Evolutionary conservation across 2,888 invertebrate genomes (phyloP).

Genomic region (Campoplex capitator): DNA sequence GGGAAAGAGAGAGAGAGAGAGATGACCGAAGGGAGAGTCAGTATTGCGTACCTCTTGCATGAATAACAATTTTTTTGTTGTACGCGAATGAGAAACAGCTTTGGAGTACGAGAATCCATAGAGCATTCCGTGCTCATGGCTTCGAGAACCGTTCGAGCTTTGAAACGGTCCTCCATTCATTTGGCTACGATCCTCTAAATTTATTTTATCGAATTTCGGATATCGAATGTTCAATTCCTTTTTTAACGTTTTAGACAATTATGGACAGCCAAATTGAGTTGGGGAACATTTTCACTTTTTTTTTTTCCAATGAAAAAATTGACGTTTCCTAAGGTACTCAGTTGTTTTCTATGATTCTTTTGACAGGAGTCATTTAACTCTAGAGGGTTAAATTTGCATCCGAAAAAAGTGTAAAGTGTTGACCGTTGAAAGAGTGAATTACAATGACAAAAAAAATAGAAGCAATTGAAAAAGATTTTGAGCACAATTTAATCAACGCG

Average conservation of each 20-base stretch:
- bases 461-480: slow-evolving; percentile 26
- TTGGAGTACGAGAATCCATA: not conserved
- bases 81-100: slow-evolving; percentile 10
- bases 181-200: not conserved
- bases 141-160: not conserved
- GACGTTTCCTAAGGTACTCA: no score
- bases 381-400: no score
- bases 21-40: slow-evolving; percentile 33
- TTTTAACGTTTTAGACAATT: not conserved
- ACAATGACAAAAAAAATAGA: not conserved
- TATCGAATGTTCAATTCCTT: not conserved
- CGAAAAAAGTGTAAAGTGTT: not conserved
- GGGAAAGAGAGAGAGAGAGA: not conserved
- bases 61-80: slow-evolving; percentile 72
- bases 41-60: slow-evolving; percentile 71
- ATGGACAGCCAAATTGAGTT: not conserved
- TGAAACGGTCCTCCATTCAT: not conserved
- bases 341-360: no score
- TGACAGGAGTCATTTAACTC: no score
- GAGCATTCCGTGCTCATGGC: not conserved
- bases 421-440: not conserved
- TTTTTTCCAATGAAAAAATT: no score
- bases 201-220: not conserved
- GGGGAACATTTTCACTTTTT: not conserved
- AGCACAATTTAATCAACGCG: slow-evolving; percentile 62